Percentiles rank a stretch among this genome's conserved stretches.
Evolutionary conservation across 1,140 invertebrate genomes (phyloP).

Genomic region (Yoshiicerus persimilis): DNA sequence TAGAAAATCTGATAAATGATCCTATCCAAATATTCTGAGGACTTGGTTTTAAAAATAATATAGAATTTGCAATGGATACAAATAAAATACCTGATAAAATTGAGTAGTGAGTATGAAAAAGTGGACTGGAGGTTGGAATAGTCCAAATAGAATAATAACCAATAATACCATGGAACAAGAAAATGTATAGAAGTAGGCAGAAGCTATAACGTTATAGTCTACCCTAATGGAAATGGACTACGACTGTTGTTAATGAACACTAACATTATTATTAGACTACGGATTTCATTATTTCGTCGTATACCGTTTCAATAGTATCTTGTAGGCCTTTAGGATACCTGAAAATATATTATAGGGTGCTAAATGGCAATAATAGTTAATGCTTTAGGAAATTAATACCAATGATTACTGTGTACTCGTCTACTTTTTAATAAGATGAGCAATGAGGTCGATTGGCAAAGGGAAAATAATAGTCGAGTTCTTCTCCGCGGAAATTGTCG

Average conservation of each 20-base stretch:
- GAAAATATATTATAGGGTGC: neutral
- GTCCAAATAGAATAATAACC: neutral
- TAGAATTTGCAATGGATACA: no score
- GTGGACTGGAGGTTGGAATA: neutral
- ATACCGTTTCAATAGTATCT: neutral
- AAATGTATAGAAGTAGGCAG: neutral
- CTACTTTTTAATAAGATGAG: neutral
- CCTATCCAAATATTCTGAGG: no score
- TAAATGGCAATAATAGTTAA: neutral
- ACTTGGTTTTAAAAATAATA: no score
- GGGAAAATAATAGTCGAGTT: conserved; percentile 28
- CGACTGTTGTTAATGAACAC: neutral
- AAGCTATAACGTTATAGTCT: neutral
- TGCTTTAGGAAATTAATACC: neutral
- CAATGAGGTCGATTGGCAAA: conserved; percentile 10
- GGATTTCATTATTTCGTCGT: neutral
- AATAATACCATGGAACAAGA: neutral
- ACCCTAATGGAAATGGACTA: neutral
- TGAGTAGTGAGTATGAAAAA: neutral
- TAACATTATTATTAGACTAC: neutral
- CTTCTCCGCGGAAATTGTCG: conserved; percentile 14
- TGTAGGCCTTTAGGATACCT: neutral
- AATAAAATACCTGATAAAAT: neutral
- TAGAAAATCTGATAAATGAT: no score
- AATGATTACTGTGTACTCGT: neutral